Base-by-base conservation (phyloP, 2,888 invertebrate genomes). In the Saturnia pavonia region DNA sequence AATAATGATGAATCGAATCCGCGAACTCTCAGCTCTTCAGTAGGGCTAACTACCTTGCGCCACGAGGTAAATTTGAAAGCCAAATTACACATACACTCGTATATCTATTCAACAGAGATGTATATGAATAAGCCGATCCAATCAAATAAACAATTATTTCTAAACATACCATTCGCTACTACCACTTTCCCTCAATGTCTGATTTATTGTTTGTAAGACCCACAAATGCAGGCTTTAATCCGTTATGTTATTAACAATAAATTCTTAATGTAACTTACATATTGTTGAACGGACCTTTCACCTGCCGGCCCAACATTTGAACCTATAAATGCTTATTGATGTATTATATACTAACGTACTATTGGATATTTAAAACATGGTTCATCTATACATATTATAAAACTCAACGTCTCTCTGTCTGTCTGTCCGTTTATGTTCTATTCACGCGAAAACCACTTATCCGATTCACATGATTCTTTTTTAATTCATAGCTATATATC, bases 221-320 rank as follows among this genome's bases (percentile, higher is more conserved):
- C 77, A 74, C 75, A 74, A 75, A 76, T 66, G 73, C 54, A 14
- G 57, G 57, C 67, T 69, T 77, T 72, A 54, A 70, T 67, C 45
- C 67, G 75, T 76, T 74, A 73, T 63, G 71, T 74, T 77, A 79
- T 77, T 74, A 77, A 70, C 70, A 80, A 78, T 80, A 80, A 80
- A 80, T 78, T 72, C 72, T 73, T 71, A 67, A 63, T 65, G 22
- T 48, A 40, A 34, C 68, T 51, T 71, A 74, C 74, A 77, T 78
- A 79, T 78, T 79, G 75, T 78, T 77, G 72, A 71, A 73, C 14
- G 68, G 71, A 80, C 81, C 80, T 80, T 80, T 80, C 81, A 80
- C 80, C 80, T 74, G 65, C 65, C 9, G 40, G 40, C 40, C 40
- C 40, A 65, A 40, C 65, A 65, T 65, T 65, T 34, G 27, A 14